phyloP scores from a whole-genome alignment of 2,797 vertebrate genomes.

The Muscicapa comitata region DNA sequence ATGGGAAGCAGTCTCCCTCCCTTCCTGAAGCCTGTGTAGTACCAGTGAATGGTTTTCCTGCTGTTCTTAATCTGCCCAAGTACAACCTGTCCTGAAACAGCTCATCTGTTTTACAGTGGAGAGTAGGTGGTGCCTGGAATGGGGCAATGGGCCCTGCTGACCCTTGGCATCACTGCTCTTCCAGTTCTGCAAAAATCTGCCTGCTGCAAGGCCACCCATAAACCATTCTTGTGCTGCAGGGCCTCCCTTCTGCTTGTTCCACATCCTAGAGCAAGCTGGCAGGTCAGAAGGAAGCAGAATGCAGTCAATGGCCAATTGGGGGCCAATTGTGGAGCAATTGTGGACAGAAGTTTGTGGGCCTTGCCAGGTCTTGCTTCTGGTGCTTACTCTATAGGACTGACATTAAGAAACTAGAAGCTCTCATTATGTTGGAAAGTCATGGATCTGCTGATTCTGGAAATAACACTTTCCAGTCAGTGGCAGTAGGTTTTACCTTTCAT shows the following conservation, averaged over 20 bases:
- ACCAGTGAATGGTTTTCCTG: slow-evolving; percentile 20
- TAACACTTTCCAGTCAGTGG: background rate
- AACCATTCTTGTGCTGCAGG: background rate
- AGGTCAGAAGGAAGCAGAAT: background rate
- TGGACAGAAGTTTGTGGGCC: background rate
- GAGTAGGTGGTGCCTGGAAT: background rate
- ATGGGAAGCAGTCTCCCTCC: slow-evolving; percentile 30
- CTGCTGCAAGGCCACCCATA: background rate
- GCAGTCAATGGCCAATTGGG: background rate
- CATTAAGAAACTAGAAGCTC: background rate
- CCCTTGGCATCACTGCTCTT: background rate
- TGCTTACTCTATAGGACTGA: background rate
- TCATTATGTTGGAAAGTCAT: background rate
- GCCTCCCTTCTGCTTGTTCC: background rate
- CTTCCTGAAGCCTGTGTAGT: background rate
- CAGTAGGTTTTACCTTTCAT: background rate
- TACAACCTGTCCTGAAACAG: background rate
- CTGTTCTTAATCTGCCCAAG: background rate
- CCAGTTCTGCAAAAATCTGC: background rate
- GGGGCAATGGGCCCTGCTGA: background rate
- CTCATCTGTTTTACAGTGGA: background rate
- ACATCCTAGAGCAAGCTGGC: background rate
- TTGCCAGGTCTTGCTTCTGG: background rate
- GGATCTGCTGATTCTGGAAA: background rate
- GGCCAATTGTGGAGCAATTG: background rate